Evolutionary conservation across 2,113 vertebrate genomes (phyloP), one percentile per base, ranked within the genome.

Genomic region (Crotophaga sulcirostris): DNA sequence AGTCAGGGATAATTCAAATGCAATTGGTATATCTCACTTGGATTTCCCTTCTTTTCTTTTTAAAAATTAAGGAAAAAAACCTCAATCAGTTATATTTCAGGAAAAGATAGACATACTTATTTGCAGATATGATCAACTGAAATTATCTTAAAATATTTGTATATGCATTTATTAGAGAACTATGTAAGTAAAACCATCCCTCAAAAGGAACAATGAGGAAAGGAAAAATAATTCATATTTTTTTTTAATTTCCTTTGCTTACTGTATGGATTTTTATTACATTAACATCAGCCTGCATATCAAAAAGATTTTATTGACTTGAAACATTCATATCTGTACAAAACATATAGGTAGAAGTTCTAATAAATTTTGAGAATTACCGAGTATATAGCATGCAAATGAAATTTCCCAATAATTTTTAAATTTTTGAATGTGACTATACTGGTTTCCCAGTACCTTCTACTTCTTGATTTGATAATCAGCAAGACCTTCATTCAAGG

Each of bases 11-110:
- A 70, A 47, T 60, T 73, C 23, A 59, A 74, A 54, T 19, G 3
- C 2, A 38, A 55, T 29, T 23, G 8, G 10, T 26, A 38, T 87
- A 54, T 70, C 75, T 82, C 36, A 67, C 34, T 7, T 67, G 6
- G 6, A 40, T 42, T 84, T 91, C 11, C 6, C 5, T 31, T 47
- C 11, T 36, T 63, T 25, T 58, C 6, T 64, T 51, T 62, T 62
- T 44, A 29, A 72, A 89, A 84, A 12, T 8, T 26, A 47, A 33
- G 10, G 9, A 8, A 59, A 31, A 36, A 49, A 33, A 54, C 13
- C 0, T 0, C 7, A 51, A 49, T 3, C 5, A 58, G 1, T 21
- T 60, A 2, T 3, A 4, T 49, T 89, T 78, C 42, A 78, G 40
- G 67, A 81, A 66, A 34, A 77, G 13, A 16, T 1, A 42, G 14